Conservation (phyloP, 2,888 invertebrate species). For the Xestia c-nigrum region DNA sequence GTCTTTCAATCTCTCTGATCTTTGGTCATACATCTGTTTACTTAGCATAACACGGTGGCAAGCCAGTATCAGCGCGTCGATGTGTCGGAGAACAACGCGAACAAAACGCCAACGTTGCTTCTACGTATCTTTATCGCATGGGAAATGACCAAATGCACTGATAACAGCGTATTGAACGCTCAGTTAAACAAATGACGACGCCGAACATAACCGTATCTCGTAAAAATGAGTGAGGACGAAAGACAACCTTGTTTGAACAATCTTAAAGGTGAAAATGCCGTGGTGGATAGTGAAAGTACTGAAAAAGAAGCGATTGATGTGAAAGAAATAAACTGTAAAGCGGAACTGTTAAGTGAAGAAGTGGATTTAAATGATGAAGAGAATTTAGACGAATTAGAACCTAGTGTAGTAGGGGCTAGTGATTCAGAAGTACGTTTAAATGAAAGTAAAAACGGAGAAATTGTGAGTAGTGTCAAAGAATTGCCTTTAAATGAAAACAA, state of each 20-base stretch:
- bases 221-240: slow-evolving; percentile 80
- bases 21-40: slow-evolving; percentile 78
- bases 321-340: slow-evolving; percentile 46
- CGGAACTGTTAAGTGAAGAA: slow-evolving; percentile 53
- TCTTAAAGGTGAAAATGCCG: slow-evolving; percentile 58
- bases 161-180: slow-evolving; percentile 69
- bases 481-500: slow-evolving; percentile 25
- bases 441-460: slow-evolving; percentile 20
- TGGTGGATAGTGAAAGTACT: slow-evolving; percentile 46
- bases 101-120: slow-evolving; percentile 66
- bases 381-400: slow-evolving; percentile 17
- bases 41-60: slow-evolving; percentile 75
- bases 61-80: slow-evolving; percentile 67
- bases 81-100: slow-evolving; percentile 66
- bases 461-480: slow-evolving; percentile 22
- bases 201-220: slow-evolving; percentile 36
- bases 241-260: slow-evolving; percentile 65
- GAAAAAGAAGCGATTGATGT: slow-evolving; percentile 31
- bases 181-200: slow-evolving; percentile 53
- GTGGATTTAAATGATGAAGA: slow-evolving; percentile 38
- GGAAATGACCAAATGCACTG: slow-evolving; percentile 70
- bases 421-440: slow-evolving; percentile 15
- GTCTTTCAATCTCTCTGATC: slow-evolving; percentile 66
- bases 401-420: slow-evolving; percentile 17
- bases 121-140: slow-evolving; percentile 73